A percentile compares a stretch with the other conserved stretches of the same genome.
Conservation (phyloP, 2,888 invertebrate genomes). For the Amphipyra berbera region DNA sequence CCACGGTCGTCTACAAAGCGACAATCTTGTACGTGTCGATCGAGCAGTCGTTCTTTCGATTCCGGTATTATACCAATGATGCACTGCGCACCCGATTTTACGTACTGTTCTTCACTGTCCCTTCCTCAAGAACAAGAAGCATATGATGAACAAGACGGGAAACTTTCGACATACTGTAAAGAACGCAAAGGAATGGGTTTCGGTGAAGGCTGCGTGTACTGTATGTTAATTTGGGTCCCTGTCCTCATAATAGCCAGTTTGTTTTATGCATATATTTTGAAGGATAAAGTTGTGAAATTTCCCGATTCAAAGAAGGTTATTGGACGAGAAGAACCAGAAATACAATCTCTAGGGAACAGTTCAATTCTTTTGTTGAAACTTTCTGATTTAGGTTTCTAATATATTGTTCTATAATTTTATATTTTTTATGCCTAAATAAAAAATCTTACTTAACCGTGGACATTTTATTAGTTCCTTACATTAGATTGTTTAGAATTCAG, state of each 20-base stretch:
- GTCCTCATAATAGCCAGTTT: conserved; percentile 66
- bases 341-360: conserved; percentile 23
- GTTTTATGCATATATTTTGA: conserved; percentile 70
- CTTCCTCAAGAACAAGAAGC: background rate
- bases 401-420: conserved; percentile 15
- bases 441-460: background rate
- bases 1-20: background rate
- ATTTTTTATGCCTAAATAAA: conserved; percentile 27
- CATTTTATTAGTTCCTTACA: conserved; percentile 1
- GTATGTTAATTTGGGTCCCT: conserved; percentile 75
- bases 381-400: conserved; percentile 79
- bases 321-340: background rate
- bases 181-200: conserved; percentile 64
- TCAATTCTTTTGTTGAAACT: conserved; percentile 61
- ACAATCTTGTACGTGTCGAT: conserved; percentile 13
- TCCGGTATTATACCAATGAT: conserved; percentile 7
- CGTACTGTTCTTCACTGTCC: conserved; percentile 15
- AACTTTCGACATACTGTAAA: conserved; percentile 14
- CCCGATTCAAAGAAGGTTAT: background rate
- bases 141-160: conserved; percentile 1
- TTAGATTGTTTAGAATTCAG: background rate
- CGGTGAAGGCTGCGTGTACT: conserved; percentile 72
- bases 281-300: conserved; percentile 48
- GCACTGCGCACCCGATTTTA: background rate
- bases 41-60: background rate